Percentiles rank a stretch among this genome's conserved stretches.
phyloP scores from a whole-genome alignment of 2,888 invertebrate species.

The Cataglyphis livida region DNA sequence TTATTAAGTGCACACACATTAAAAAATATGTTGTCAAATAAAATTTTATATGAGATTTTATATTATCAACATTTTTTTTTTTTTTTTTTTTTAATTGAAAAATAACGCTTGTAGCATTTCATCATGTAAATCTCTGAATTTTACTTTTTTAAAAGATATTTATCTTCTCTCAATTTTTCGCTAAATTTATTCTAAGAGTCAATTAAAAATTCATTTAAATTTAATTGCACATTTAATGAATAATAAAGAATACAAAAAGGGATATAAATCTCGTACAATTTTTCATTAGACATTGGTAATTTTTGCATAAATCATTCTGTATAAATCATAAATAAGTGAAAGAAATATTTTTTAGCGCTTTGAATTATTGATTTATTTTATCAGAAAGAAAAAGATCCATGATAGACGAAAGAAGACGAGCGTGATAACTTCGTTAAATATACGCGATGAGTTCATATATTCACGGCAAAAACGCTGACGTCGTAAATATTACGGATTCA shows the following conservation, averaged over 20 bases:
- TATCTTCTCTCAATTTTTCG: not conserved
- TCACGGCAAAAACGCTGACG: conserved; percentile 31
- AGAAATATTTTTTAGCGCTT: not conserved
- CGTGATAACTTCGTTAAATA: conserved; percentile 36
- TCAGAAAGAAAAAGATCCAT: not conserved
- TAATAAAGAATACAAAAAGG: not conserved
- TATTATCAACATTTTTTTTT: not conserved
- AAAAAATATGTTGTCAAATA: conserved; percentile 3
- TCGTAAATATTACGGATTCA: conserved; percentile 55
- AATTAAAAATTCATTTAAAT: conserved; percentile 28
- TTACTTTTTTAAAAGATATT: conserved; percentile 6
- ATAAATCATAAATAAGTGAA: not conserved
- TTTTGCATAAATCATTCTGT: not conserved
- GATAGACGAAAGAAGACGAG: not conserved
- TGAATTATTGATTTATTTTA: not conserved
- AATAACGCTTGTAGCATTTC: not conserved
- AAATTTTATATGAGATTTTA: not conserved
- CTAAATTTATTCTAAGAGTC: not conserved
- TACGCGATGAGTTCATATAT: conserved; percentile 42
- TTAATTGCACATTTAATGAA: conserved; percentile 22
- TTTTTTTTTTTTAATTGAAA: not conserved
- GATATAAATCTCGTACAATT: conserved; percentile 17
- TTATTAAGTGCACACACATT: not conserved
- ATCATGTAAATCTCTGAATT: not conserved
- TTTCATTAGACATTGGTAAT: conserved; percentile 10